Conservation (phyloP, 2,113 vertebrate genomes). For the Lucifuga dentata region DNA sequence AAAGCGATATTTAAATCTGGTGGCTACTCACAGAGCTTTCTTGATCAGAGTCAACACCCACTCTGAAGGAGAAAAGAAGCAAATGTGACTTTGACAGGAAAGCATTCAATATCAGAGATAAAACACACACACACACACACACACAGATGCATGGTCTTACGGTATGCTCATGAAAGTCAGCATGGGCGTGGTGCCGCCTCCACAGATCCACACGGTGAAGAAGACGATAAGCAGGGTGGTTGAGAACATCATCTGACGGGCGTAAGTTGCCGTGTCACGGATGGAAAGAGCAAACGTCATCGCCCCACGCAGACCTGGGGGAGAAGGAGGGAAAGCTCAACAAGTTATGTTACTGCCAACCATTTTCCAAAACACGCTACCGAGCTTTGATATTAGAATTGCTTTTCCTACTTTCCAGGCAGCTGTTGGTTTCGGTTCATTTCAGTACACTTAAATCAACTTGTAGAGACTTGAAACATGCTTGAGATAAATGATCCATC, state of each 20-base stretch:
- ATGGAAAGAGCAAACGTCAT: slow-evolving; percentile 98
- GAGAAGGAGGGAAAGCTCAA: background rate
- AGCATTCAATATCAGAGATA: background rate
- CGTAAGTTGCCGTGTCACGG: slow-evolving; percentile 94
- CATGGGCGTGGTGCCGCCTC: slow-evolving; percentile 94
- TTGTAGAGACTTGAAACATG: no score
- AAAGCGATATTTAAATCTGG: no score
- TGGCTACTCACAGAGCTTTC: slow-evolving; percentile 87
- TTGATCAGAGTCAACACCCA: slow-evolving; percentile 95
- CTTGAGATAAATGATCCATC: no score
- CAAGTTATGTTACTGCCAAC: background rate
- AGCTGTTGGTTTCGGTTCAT: no score
- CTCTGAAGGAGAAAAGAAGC: slow-evolving; percentile 78
- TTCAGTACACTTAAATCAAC: no score
- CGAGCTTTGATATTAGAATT: no score
- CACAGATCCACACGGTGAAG: slow-evolving; percentile 97
- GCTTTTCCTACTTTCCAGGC: no score
- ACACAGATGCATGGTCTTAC: slow-evolving; percentile 71
- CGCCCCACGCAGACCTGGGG: slow-evolving; percentile 92
- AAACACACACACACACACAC: background rate
- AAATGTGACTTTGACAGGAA: background rate
- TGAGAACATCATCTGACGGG: slow-evolving; percentile 97
- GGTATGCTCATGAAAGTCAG: slow-evolving; percentile 93
- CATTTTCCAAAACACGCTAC: no score
- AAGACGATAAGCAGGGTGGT: slow-evolving; percentile 97